Base-by-base conservation (phyloP, 1,140 invertebrate species). In the Mamestra configurata region DNA sequence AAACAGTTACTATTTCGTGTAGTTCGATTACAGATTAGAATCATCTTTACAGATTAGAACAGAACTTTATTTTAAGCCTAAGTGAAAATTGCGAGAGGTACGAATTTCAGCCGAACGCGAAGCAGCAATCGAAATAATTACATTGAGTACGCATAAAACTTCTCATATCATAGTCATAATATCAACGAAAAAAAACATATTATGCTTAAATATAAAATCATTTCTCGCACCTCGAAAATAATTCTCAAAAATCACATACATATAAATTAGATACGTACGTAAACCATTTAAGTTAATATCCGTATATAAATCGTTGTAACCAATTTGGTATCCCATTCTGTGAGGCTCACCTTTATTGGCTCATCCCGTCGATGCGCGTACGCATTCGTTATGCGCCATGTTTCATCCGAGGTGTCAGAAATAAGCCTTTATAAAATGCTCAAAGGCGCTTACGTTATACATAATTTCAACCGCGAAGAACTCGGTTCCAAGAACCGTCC, bases 331-430 rank as follows among this genome's bases (percentile, higher is more conserved):
- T 90, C 82, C 84, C 81, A 85, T 85, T 86, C 84, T 57, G 79
- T 84, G 80, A 78, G 72, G 51, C 64, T 46, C 80, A 82, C 61
- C 79, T 79, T 86, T 84, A 82, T 78, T 72, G 81, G 80, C 31
- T 57, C 55, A 70, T 79, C 40, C 40, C 55, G 51, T 53, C 61
- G 79, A 72, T 86, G 85, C 86, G 85, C 88, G 77, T 53, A 82
- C 83, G 86, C 85, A 86, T 90, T 87, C 86, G 87, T 88, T 84
- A 82, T 79, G 86, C 84, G 85, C 85, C 88, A 89, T 92, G 88
- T 88, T 89, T 93, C 90, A 91, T 90, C 80, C 78, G 86, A 92
- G 92, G 91, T 93, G 93, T 92, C 91, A 91, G 88, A 92, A 92
- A 91, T 90, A 90, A 90, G 88, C 89, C 83, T 85, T 91, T 90